Conservation (phyloP, 2,797 vertebrate species). For the Astyanax mexicanus region DNA sequence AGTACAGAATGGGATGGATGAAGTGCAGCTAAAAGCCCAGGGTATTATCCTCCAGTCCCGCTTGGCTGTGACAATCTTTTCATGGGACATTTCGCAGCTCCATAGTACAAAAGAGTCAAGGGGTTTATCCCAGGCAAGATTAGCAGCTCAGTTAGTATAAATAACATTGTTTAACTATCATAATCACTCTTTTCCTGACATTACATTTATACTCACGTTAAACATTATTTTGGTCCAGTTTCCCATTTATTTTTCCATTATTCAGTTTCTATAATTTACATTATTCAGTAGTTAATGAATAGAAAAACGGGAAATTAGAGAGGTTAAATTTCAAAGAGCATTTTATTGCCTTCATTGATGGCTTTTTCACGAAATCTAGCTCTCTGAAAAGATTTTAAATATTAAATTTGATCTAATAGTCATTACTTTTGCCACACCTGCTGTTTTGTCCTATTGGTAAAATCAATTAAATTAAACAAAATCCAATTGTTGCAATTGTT, state of each 20-base stretch:
- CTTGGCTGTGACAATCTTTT: constrained; percentile 26
- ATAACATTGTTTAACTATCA: background rate
- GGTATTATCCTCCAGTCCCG: constrained; percentile 50
- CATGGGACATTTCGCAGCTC: constrained; percentile 15
- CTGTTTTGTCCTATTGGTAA: background rate
- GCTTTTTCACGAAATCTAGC: background rate
- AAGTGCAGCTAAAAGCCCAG: constrained; percentile 35
- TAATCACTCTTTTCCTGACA: too few relatives aligned
- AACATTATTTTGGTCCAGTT: too few relatives aligned
- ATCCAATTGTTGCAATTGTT: too few relatives aligned
- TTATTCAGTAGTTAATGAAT: too few relatives aligned
- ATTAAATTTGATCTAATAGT: background rate
- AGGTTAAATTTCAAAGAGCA: too few relatives aligned
- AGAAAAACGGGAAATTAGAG: too few relatives aligned
- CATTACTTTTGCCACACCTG: background rate
- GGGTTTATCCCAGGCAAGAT: background rate
- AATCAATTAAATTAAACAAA: background rate
- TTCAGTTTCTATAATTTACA: too few relatives aligned
- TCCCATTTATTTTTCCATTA: too few relatives aligned
- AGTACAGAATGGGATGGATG: constrained; percentile 45
- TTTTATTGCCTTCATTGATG: too few relatives aligned
- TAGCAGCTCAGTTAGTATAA: background rate
- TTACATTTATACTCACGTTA: too few relatives aligned
- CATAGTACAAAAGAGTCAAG: background rate
- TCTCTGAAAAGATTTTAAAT: too few relatives aligned